Base-by-base conservation (phyloP, 2,888 invertebrate genomes). In the Mimumesa dahlbomi region DNA sequence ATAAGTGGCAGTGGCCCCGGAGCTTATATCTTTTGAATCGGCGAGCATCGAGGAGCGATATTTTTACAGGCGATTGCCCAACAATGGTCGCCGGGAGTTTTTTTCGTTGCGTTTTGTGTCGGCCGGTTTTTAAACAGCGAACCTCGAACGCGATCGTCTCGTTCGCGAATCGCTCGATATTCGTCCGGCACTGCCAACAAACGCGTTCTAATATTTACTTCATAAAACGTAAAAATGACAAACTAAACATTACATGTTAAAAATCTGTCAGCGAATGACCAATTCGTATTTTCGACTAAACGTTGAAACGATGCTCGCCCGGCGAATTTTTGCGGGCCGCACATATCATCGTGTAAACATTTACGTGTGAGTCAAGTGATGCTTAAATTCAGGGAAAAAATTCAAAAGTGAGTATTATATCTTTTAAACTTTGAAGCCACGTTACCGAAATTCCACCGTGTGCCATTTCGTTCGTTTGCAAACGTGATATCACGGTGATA, bases 171-270 rank as follows among this genome's bases (percentile, higher is more conserved):
- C 40, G 40, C 18, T 42, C 16, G 16, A 42, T 42, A n/a, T n/a
- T 34, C 34, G 34, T n/a, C 34, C 4, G 34, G 11, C 34, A 25
- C 25, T 21, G 21, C 38, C 25, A n/a, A 16, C 62, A 14, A 48
- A 48, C 53, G 46, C 31, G 67, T 34, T 70, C 62, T 62, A 62
- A 71, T 68, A 68, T 71, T 71, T 71, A 62, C 70, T 31, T 53
- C 62, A 48, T 29, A 54, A 40, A 62, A 71, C 70, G 70, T 57
- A 57, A 68, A 71, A 68, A 62, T 62, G 68, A 52, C 70, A 48
- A 57, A 36, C 62, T 21, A 25, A 61, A 68, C 43, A 52, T 62
- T 62, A 62, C 52, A 61, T 31, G 62, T 62, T 57, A 38, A 62
- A 70, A 68, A 62, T 42, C 57, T 25, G 45, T 16, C 45, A 34